These are phyloP conservation scores for Opisthocomus hoazin DNA, from an alignment of 2,113 vertebrate species.

Conservation along the genomic window DNA sequence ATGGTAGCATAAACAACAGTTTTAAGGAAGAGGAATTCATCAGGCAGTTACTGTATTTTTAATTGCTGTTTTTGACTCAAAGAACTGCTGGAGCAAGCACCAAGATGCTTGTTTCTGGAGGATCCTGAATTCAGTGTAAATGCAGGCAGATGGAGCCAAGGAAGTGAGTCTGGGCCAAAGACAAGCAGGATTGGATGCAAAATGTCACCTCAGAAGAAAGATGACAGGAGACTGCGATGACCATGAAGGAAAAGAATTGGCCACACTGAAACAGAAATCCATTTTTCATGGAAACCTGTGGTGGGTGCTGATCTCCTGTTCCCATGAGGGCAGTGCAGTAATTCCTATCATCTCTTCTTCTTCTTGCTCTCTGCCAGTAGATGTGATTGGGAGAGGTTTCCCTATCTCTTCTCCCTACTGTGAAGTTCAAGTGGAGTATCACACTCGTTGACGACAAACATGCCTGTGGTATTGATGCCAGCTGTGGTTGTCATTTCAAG, in stretches of 20 bases:
- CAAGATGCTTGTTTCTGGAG: not conserved
- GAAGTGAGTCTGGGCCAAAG: not conserved
- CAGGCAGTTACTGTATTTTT: not conserved
- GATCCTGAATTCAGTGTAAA: not conserved
- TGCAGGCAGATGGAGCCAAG: not conserved
- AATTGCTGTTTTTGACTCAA: not conserved
- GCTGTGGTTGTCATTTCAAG: not conserved
- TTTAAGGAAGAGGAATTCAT: not conserved
- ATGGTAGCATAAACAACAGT: not conserved
- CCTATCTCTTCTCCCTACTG: not conserved
- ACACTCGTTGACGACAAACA: fast-evolving
- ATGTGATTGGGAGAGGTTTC: not conserved
- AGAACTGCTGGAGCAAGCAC: not conserved
- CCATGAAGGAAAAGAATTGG: not conserved
- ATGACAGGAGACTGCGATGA: fast-evolving
- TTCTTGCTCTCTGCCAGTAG: not conserved
- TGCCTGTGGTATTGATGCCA: not conserved
- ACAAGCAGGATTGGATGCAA: not conserved
- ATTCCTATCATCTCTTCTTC: not conserved
- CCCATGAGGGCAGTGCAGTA: not conserved
- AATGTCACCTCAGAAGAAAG: not conserved
- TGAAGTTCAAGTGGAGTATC: not conserved
- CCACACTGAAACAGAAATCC: not conserved
- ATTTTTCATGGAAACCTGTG: not conserved
- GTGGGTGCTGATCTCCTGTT: not conserved